Conservation (phyloP, 2,888 invertebrate genomes). For the Cheilosia soror region DNA sequence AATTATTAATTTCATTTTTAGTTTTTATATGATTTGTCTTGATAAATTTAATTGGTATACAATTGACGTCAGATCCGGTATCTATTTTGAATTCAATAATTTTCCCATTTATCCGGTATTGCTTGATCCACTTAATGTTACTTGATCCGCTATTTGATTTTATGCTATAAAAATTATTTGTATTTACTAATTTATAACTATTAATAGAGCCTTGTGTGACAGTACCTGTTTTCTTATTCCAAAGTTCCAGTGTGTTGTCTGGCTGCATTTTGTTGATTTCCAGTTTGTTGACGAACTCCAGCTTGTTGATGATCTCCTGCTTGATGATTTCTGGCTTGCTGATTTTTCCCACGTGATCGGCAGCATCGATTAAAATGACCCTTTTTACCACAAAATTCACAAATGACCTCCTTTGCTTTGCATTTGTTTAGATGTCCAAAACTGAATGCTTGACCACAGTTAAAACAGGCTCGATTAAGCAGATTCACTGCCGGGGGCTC, state of each 20-base stretch:
- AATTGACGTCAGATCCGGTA: constrained; percentile 45
- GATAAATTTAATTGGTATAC: constrained; percentile 32
- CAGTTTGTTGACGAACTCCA: constrained; percentile 1
- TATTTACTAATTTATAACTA: not conserved
- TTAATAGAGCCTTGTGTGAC: constrained; percentile 7
- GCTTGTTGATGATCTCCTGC: not conserved
- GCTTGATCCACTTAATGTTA: constrained; percentile 30
- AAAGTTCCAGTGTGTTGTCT: constrained; percentile 1
- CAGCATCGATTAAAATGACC: not conserved
- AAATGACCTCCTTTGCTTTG: constrained; percentile 43
- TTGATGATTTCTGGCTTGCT: constrained; percentile 4
- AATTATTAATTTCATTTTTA: not conserved
- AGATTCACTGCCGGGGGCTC: not conserved
- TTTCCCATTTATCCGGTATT: not conserved
- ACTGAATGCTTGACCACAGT: constrained; percentile 37
- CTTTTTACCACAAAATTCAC: constrained; percentile 12
- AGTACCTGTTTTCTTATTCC: constrained; percentile 13
- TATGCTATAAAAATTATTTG: constrained; percentile 10
- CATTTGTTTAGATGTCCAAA: constrained; percentile 11
- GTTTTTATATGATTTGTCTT: constrained; percentile 22
- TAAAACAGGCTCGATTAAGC: constrained; percentile 33
- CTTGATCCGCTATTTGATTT: constrained; percentile 19
- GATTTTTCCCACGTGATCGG: not conserved
- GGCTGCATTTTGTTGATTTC: constrained; percentile 8
- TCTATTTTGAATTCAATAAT: constrained; percentile 43